These are phyloP conservation scores for Diachrysia chrysitis DNA, from an alignment of 2,888 invertebrate species.

Conservation along the genomic window DNA sequence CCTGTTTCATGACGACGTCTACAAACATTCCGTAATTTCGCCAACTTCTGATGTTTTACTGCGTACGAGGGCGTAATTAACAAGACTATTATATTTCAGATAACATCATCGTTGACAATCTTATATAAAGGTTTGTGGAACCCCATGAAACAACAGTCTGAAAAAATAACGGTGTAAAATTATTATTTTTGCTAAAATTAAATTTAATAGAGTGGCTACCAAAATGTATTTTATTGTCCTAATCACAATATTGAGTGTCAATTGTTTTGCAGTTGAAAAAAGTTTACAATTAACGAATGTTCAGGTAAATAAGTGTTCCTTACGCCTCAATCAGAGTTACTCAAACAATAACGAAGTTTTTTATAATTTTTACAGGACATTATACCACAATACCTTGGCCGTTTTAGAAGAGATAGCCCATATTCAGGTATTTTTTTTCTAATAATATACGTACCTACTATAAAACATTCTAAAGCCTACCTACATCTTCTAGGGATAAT, in stretches of 20 bases:
- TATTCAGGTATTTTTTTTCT: slow-evolving; percentile 27
- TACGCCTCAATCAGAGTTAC: too few relatives aligned
- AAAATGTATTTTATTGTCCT: slow-evolving; percentile 9
- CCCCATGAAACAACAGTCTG: background rate
- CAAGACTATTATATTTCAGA: slow-evolving; percentile 37
- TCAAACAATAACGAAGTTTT: too few relatives aligned
- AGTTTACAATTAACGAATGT: background rate
- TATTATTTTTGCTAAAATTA: too few relatives aligned
- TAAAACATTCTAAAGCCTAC: too few relatives aligned
- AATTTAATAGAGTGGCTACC: slow-evolving; percentile 18
- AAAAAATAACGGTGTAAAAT: slow-evolving; percentile 12
- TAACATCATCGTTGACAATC: slow-evolving; percentile 53
- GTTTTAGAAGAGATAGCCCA: slow-evolving; percentile 42
- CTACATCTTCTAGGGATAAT: too few relatives aligned
- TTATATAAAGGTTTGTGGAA: slow-evolving; percentile 31
- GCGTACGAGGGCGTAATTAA: slow-evolving; percentile 23
- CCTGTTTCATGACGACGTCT: slow-evolving; percentile 14
- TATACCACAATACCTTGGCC: slow-evolving; percentile 8
- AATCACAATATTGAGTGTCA: slow-evolving; percentile 5
- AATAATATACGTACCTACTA: too few relatives aligned
- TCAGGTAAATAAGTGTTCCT: slow-evolving; percentile 24
- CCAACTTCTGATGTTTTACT: slow-evolving; percentile 7
- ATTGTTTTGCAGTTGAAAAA: slow-evolving; percentile 17
- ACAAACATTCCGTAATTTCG: slow-evolving; percentile 31
- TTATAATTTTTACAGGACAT: slow-evolving; percentile 23